Conservation (phyloP, 2,113 vertebrate genomes). For the Paramisgurnus dabryanus region DNA sequence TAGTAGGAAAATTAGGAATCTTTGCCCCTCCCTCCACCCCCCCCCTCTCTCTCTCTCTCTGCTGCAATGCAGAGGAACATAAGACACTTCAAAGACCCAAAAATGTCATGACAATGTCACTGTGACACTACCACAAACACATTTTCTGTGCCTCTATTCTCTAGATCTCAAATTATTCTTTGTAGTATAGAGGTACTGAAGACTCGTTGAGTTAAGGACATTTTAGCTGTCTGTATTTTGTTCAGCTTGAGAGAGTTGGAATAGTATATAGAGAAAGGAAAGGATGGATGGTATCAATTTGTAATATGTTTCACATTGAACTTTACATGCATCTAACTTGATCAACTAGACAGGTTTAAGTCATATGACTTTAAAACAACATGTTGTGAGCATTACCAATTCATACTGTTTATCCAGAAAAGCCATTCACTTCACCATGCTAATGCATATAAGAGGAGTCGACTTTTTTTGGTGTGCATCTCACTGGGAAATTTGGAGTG, state of each 20-base stretch:
- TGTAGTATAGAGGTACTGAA: not conserved
- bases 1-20: not conserved
- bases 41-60: not conserved
- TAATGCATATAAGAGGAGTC: constrained; percentile 3
- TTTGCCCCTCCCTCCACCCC: not conserved
- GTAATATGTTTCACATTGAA: not conserved
- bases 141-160: constrained; percentile 3
- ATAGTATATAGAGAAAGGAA: too few relatives aligned
- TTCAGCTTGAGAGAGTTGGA: too few relatives aligned
- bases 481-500: not conserved
- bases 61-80: constrained; percentile 46
- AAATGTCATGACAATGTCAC: constrained; percentile 53
- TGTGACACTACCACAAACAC: constrained; percentile 25
- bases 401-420: not conserved
- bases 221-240: too few relatives aligned
- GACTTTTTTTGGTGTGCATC: not conserved
- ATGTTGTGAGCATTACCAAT: not conserved
- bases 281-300: not conserved
- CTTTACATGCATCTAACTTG: not conserved
- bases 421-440: constrained; percentile 4
- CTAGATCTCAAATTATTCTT: not conserved
- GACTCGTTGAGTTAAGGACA: not conserved
- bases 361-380: not conserved
- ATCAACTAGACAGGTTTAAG: not conserved
- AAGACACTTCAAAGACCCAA: constrained; percentile 41